Evolutionary conservation across 35 echinoderm and acorn worm genomes (phyloP).

Genomic region (Chiridota heheva): DNA sequence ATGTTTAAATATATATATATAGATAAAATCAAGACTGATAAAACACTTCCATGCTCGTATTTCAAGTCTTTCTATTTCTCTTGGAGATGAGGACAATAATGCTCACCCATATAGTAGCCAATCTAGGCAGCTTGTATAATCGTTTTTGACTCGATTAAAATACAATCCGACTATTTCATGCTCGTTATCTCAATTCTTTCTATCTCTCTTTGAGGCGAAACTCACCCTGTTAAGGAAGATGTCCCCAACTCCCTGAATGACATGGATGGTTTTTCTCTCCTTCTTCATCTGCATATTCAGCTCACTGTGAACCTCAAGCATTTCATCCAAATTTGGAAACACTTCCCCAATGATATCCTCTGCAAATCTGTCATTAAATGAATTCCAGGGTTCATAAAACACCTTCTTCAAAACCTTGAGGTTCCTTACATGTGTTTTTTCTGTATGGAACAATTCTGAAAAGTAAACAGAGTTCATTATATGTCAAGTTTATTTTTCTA

Average conservation of each 20-base stretch:
- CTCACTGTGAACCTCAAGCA: constrained; percentile 70
- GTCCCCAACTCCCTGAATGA: constrained; percentile 69
- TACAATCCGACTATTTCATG: too few species aligned
- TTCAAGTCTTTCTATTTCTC: too few species aligned
- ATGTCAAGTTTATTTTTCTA: neutral
- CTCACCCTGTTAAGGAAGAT: constrained; percentile 83
- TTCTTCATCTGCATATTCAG: constrained; percentile 92
- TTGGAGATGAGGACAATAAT: too few species aligned
- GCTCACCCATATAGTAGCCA: too few species aligned
- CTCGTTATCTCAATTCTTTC: too few species aligned
- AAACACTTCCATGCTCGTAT: too few species aligned
- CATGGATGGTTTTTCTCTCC: constrained; percentile 73
- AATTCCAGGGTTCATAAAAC: constrained; percentile 77
- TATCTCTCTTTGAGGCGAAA: too few species aligned
- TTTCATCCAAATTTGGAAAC: constrained; percentile 72
- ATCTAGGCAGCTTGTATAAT: too few species aligned
- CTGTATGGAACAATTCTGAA: constrained; percentile 93
- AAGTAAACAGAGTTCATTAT: neutral
- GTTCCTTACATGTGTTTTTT: constrained; percentile 81
- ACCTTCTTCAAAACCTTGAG: constrained; percentile 81
- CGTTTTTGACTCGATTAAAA: too few species aligned
- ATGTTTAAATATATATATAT: too few species aligned
- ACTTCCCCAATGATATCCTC: constrained; percentile 52
- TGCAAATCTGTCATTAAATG: constrained; percentile 19
- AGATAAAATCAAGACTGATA: too few species aligned